Base-by-base conservation (phyloP, 64 coral and sea anemone genomes). In the Porites lutea region DNA sequence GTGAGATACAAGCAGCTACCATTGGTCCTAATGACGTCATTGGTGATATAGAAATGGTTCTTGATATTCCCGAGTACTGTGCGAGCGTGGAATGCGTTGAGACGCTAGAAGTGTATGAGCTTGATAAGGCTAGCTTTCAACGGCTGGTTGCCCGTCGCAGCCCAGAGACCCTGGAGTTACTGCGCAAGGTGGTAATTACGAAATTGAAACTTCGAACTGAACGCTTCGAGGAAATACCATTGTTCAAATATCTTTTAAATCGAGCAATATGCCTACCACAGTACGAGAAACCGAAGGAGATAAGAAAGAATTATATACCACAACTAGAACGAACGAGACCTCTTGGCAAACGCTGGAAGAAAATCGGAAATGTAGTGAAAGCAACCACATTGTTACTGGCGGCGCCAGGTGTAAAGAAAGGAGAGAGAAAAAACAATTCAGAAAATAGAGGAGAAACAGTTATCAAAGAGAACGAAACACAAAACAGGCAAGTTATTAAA, bases 1-100 rank as follows among this genome's bases (percentile, higher is more conserved):
- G 95, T 60, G 72, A 87, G 68, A 67, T 91, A 58, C 88, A 87
- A 13, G 75, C 87, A 45, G 78, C 95, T n/a, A 88, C 80, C 2
- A 97, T 97, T 48, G 95, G 95, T 43, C 79, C 79, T 73, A 97
- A 94, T 78, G 95, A 93, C 18, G 77, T 94, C 48, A 97, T 97
- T 16, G 95, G 95, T 50, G 95, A 94, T 21, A 54, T 97, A 7
- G 95, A 97, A 84, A 83, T 94, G 14, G 57, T 91, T 52, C 88
- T 97, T 20, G 92, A 94, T 58, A 69, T 97, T 3, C 77, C 95
- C 3, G 80, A 83, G 4, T 97, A 90, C 69, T 91, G 88, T 70
- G 46, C 83, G 5, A 97, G 88, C 60, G 88, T 97, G 15, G 77
- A 91, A 64, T 97, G 95, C 19, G 73, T 93, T 14, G 95, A 97